Evolutionary conservation across 1,140 invertebrate species (phyloP).

Genomic region (Drosophila obscura): DNA sequence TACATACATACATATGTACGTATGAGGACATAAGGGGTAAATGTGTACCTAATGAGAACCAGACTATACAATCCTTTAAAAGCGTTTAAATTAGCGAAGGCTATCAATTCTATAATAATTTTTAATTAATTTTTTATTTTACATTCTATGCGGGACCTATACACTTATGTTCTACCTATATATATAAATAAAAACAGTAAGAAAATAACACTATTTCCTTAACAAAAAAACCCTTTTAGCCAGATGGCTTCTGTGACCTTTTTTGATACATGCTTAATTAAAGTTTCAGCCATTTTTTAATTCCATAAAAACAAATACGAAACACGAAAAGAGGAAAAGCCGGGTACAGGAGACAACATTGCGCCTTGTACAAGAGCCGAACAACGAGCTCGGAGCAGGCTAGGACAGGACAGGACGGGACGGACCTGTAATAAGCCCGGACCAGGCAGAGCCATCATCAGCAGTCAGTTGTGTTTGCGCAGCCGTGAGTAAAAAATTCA

Average conservation of each 20-base stretch:
- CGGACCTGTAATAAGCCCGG: not conserved
- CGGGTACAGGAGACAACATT: slow-evolving; percentile 53
- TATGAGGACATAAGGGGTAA: no score
- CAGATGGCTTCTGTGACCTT: slow-evolving; percentile 1
- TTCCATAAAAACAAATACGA: slow-evolving; percentile 71
- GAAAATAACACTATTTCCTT: not conserved
- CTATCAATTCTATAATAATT: no score
- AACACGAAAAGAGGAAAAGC: slow-evolving; percentile 11
- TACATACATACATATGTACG: no score
- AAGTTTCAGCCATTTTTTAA: slow-evolving; percentile 68
- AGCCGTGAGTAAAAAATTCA: slow-evolving; percentile 82
- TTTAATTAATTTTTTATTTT: no score
- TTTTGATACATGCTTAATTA: slow-evolving; percentile 57
- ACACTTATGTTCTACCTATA: no score
- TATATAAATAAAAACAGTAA: no score
- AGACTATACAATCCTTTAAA: no score
- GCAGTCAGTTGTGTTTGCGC: slow-evolving; percentile 75
- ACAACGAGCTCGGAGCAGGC: not conserved
- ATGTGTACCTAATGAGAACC: no score
- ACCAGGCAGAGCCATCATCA: slow-evolving; percentile 59
- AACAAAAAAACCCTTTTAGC: slow-evolving; percentile 11
- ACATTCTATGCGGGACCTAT: no score
- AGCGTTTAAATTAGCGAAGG: no score
- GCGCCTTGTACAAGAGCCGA: slow-evolving; percentile 26
- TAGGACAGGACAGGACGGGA: no score